Conservation (phyloP, 2,888 invertebrate species). For the Trypoxylon attenuatum region DNA sequence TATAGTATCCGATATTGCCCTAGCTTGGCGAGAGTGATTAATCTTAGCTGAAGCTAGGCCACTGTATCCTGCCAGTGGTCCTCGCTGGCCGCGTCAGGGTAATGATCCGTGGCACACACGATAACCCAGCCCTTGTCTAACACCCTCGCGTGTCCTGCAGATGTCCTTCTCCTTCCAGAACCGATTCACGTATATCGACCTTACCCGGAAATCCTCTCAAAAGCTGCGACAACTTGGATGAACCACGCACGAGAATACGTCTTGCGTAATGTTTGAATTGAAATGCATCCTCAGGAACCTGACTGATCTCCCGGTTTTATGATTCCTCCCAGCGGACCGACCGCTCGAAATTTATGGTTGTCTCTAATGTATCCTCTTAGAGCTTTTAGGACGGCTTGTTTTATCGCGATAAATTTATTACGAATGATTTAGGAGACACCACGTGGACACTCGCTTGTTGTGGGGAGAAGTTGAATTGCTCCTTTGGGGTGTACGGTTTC, state of each 20-base stretch:
- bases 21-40: conserved; percentile 63
- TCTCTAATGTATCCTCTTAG: not conserved
- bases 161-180: conserved; percentile 42
- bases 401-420: conserved; percentile 3
- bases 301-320: not conserved
- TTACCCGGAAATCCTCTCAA: conserved; percentile 46
- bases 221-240: conserved; percentile 14
- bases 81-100: conserved; percentile 62
- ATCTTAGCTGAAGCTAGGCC: conserved; percentile 62
- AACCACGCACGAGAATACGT: not conserved
- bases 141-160: conserved; percentile 42
- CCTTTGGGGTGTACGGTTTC: conserved; percentile 24
- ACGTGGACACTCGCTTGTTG: conserved; percentile 20
- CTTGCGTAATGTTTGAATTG: not conserved
- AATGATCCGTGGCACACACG: conserved; percentile 73
- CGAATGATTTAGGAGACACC: not conserved
- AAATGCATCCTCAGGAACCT: not conserved
- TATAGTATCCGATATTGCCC: conserved; percentile 65
- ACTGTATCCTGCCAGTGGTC: conserved; percentile 42
- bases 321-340: not conserved
- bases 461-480: conserved; percentile 3
- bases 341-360: not conserved
- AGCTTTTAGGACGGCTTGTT: not conserved
- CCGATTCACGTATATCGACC: conserved; percentile 48
- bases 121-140: conserved; percentile 64